A percentile compares a stretch with the other conserved stretches of the same genome.
Evolutionary conservation across 23 tunicate species (phyloP).

Genomic region (Phallusia fumigata): DNA sequence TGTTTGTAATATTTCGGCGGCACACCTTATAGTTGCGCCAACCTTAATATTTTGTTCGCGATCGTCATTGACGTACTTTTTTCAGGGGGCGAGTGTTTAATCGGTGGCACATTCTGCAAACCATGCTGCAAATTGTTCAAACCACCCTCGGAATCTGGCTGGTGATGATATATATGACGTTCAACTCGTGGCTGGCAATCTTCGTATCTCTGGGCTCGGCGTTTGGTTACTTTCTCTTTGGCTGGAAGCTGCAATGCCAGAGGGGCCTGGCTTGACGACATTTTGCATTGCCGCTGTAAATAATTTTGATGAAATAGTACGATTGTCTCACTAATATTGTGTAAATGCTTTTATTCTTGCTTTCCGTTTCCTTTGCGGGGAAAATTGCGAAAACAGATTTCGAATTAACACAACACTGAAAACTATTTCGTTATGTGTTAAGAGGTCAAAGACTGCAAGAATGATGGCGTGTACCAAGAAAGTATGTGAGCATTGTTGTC

Average conservation of each 20-base stretch:
- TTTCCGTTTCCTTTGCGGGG: no score
- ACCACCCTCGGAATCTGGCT: conserved; percentile 66
- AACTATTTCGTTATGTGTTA: no score
- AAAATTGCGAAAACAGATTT: no score
- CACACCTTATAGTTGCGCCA: no score
- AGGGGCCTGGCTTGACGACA: background rate
- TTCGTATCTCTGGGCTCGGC: conserved; percentile 71
- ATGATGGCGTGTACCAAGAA: no score
- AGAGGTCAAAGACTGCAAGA: no score
- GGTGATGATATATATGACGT: conserved; percentile 70
- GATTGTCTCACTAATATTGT: background rate
- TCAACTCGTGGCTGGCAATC: conserved; percentile 61
- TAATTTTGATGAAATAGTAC: background rate
- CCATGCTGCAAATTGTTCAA: conserved; percentile 55
- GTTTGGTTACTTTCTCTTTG: conserved; percentile 52
- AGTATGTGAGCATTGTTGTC: no score
- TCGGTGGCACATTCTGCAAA: conserved; percentile 60
- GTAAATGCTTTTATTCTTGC: background rate
- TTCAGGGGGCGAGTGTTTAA: conserved; percentile 44
- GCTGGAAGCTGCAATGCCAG: conserved; percentile 34
- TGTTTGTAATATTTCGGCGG: no score
- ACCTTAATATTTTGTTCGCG: background rate
- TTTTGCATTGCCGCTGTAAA: background rate
- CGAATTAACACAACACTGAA: no score
- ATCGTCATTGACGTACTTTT: background rate